Evolutionary conservation across 2,888 invertebrate species (phyloP).

Genomic region (Phengaris alcon): DNA sequence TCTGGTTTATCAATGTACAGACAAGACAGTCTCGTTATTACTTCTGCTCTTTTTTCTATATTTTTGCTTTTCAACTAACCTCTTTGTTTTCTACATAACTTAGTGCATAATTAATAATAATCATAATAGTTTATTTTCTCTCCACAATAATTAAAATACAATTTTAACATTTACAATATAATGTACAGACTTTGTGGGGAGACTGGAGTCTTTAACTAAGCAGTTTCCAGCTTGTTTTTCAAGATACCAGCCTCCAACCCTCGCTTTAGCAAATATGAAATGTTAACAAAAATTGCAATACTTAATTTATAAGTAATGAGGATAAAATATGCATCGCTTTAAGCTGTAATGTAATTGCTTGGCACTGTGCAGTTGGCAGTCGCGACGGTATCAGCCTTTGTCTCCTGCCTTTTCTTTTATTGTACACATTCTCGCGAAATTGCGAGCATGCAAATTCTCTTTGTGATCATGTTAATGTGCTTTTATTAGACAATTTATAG

Average conservation of each 20-base stretch:
- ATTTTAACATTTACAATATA: no score
- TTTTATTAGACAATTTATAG: slow-evolving; percentile 14
- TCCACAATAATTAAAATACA: no score
- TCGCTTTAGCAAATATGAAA: no score
- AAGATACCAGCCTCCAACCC: no score
- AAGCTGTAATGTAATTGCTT: slow-evolving; percentile 38
- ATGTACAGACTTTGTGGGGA: no score
- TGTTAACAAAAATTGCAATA: no score
- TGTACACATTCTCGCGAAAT: slow-evolving; percentile 17
- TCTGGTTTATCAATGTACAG: no score
- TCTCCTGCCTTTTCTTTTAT: slow-evolving; percentile 17
- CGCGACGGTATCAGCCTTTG: slow-evolving; percentile 29
- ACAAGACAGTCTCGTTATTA: no score
- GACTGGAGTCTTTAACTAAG: no score
- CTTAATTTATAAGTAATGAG: background rate
- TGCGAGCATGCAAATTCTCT: slow-evolving; percentile 1
- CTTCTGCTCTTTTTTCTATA: background rate
- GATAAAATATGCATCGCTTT: slow-evolving; percentile 16
- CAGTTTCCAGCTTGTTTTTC: no score
- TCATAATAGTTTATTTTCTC: no score
- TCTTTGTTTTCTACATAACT: background rate
- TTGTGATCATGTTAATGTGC: slow-evolving; percentile 17
- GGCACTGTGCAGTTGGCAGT: slow-evolving; percentile 39
- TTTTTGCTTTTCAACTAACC: background rate
- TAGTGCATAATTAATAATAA: no score